A percentile compares a stretch with the other conserved stretches of the same genome.
phyloP scores from a whole-genome alignment of 2,797 vertebrate genomes.

The Syncerus caffer region DNA sequence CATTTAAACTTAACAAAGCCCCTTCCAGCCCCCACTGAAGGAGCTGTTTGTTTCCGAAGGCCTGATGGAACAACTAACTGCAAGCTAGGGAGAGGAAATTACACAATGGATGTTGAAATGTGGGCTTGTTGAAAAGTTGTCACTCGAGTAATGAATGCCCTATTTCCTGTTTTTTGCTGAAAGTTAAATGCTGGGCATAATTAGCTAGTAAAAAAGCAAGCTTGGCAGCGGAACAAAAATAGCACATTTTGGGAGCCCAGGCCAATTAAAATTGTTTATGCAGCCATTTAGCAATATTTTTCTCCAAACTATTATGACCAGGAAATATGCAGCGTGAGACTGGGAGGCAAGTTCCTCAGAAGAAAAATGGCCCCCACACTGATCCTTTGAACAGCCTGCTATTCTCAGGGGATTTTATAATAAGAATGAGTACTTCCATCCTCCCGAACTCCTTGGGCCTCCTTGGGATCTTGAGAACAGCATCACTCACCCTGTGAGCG shows the following conservation, averaged over 20 bases:
- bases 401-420: conserved; percentile 44
- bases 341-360: conserved; percentile 52
- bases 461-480: not conserved
- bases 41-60: conserved; percentile 71
- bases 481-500: conserved; percentile 26
- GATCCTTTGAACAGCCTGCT: conserved; percentile 56
- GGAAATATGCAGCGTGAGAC: conserved; percentile 71
- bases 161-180: conserved; percentile 87
- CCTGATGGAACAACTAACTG: conserved; percentile 78
- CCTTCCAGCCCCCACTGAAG: conserved; percentile 33
- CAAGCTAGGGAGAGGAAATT: conserved; percentile 83
- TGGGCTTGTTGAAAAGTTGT: conserved; percentile 86
- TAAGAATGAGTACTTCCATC: conserved; percentile 48
- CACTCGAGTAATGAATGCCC: conserved; percentile 86
- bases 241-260: conserved; percentile 81
- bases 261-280: conserved; percentile 87
- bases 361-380: conserved; percentile 60
- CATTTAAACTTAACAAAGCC: not conserved
- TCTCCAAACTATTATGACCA: conserved; percentile 77
- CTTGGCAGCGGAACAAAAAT: conserved; percentile 85
- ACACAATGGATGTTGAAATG: conserved; percentile 88
- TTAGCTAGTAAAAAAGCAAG: conserved; percentile 84
- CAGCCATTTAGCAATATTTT: conserved; percentile 82
- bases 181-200: conserved; percentile 85
- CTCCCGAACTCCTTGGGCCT: conserved; percentile 44